Conservation (phyloP, 2,888 invertebrate genomes). For the Falcaria lacertinaria region DNA sequence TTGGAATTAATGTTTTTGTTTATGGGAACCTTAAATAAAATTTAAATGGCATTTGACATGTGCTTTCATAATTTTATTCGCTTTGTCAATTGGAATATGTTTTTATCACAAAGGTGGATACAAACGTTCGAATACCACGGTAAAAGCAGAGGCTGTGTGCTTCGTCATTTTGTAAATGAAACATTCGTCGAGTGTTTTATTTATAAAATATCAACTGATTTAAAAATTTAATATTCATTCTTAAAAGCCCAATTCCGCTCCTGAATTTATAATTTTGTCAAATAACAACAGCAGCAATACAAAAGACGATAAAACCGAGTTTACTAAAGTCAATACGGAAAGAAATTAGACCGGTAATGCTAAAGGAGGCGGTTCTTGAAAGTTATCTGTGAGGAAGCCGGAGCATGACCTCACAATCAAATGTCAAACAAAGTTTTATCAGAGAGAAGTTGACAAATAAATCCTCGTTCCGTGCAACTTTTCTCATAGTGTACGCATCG, state of each 20-base stretch:
- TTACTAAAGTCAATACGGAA: conserved; percentile 30
- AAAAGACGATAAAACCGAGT: conserved; percentile 32
- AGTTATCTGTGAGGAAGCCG: conserved; percentile 50
- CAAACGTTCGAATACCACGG: no score
- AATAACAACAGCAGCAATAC: conserved; percentile 16
- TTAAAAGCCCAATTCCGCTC: not conserved
- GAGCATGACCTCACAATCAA: conserved; percentile 69
- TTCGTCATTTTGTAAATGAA: no score
- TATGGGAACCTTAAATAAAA: not conserved
- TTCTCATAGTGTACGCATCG: conserved; percentile 56
- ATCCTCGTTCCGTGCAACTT: conserved; percentile 59
- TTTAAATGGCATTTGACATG: no score
- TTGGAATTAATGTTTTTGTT: not conserved
- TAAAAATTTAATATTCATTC: not conserved
- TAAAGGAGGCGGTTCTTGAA: conserved; percentile 40
- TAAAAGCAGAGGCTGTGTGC: no score
- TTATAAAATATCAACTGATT: no score
- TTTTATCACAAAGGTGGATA: no score
- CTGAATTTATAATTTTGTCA: conserved; percentile 16
- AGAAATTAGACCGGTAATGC: conserved; percentile 49
- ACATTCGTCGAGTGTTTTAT: no score
- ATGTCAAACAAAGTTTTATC: conserved; percentile 76
- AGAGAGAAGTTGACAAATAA: conserved; percentile 75
- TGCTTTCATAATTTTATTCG: no score
- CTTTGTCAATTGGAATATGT: no score